Conservation (phyloP, 2,113 vertebrate genomes). For the Gymnarchus niloticus region DNA sequence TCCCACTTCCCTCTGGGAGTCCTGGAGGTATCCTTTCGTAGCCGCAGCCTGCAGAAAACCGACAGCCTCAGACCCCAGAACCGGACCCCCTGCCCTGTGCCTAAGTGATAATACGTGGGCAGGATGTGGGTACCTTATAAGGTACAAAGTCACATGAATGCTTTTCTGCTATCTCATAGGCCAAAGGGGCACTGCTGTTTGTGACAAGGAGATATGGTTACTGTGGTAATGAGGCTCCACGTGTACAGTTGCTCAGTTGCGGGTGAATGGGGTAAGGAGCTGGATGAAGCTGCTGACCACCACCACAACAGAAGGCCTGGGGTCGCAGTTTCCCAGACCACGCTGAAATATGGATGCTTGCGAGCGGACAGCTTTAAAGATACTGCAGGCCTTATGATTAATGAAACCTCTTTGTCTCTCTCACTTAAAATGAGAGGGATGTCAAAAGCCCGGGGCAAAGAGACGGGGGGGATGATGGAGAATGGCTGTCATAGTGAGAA, state of each 20-base stretch:
- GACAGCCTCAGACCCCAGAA: background rate
- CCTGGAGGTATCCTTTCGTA: background rate
- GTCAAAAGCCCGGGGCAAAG: conserved; percentile 3
- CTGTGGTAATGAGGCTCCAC: background rate
- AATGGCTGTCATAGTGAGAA: background rate
- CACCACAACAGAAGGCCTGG: background rate
- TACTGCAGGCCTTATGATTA: conserved; percentile 9
- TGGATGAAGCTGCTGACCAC: background rate
- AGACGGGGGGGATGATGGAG: background rate
- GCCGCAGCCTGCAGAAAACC: background rate
- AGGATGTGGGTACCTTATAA: conserved; percentile 40
- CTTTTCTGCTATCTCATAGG: conserved; percentile 54
- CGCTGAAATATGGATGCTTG: background rate
- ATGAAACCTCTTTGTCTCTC: conserved; percentile 40
- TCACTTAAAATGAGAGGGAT: conserved; percentile 30
- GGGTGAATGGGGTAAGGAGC: background rate
- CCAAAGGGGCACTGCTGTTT: conserved; percentile 33
- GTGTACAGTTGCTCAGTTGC: too few species aligned
- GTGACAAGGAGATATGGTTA: background rate
- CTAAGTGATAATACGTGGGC: background rate
- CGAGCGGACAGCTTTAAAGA: background rate
- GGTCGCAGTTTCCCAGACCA: background rate
- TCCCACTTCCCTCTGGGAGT: background rate
- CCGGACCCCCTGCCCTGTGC: background rate
- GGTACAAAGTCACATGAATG: conserved; percentile 50